phyloP scores from a whole-genome alignment of 2,888 invertebrate species.

The Leucozona laternaria region DNA sequence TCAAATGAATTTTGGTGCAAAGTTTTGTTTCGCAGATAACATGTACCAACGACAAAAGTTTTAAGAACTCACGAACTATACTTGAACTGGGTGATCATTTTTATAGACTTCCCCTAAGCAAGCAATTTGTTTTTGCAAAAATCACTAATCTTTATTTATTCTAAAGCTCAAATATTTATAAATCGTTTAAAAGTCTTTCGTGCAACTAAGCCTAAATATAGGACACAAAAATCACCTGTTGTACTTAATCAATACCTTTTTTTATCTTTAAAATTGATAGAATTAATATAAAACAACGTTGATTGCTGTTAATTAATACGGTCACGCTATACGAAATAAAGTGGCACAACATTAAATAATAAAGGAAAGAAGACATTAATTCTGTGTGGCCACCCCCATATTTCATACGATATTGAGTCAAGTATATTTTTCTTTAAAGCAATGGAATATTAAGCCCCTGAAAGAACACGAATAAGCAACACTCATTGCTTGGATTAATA shows the following conservation, averaged over 20 bases:
- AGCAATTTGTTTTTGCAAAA: no score
- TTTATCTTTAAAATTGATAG: neutral
- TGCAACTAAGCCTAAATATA: neutral
- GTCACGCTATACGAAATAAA: slow-evolving; percentile 13
- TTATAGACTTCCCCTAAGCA: no score
- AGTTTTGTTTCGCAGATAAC: no score
- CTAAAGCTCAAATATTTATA: no score
- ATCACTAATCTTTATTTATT: no score
- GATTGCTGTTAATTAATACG: slow-evolving; percentile 7
- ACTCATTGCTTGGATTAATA: neutral
- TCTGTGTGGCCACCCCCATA: neutral
- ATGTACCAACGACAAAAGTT: no score
- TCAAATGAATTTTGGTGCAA: no score
- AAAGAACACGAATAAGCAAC: neutral
- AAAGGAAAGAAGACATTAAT: neutral
- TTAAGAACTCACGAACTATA: no score
- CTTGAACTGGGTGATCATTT: no score
- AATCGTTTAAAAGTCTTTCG: no score
- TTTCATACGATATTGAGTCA: neutral
- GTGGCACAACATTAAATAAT: neutral
- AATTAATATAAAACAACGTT: neutral
- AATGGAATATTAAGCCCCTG: neutral
- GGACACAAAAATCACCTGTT: slow-evolving; percentile 4
- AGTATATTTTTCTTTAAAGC: neutral
- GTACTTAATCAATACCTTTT: slow-evolving; percentile 2